Conservation (phyloP, 2,888 invertebrate genomes). For the Dorcus parallelipipedus region DNA sequence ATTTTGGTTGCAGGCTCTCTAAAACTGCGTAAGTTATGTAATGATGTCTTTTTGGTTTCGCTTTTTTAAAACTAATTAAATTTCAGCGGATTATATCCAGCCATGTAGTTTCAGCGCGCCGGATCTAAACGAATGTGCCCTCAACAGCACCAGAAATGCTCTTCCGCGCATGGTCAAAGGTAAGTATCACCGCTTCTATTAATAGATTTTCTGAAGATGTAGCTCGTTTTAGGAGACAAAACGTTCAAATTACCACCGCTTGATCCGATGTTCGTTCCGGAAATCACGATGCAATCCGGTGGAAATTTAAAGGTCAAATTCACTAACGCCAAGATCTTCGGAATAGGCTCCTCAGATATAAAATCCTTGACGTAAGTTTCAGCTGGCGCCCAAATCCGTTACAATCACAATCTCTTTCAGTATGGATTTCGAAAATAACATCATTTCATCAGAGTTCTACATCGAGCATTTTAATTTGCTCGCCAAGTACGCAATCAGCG, state of each 20-base stretch:
- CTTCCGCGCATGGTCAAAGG: constrained; percentile 7
- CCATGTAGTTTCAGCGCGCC: constrained; percentile 39
- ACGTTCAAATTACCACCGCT: constrained; percentile 3
- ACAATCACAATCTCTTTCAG: background rate
- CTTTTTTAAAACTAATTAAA: background rate
- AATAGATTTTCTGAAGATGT: too few relatives aligned
- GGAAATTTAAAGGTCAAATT: constrained; percentile 2
- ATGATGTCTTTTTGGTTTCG: too few relatives aligned
- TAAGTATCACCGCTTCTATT: background rate
- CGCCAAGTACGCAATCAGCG: constrained; percentile 1
- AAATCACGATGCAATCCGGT: background rate
- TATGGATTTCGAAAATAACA: constrained; percentile 4
- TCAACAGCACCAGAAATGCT: constrained; percentile 8
- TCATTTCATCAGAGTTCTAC: constrained; percentile 4
- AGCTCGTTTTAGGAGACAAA: background rate
- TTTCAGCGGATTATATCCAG: constrained; percentile 42
- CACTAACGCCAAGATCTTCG: constrained; percentile 5
- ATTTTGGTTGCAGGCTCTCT: too few relatives aligned
- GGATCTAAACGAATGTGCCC: constrained; percentile 39
- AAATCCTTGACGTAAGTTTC: background rate
- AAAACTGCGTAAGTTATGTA: too few relatives aligned
- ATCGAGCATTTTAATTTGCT: constrained; percentile 4
- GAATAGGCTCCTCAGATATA: constrained; percentile 4
- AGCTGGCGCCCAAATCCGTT: background rate
- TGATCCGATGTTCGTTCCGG: constrained; percentile 9